These are phyloP conservation scores for Jaculus jaculus DNA, from an alignment of 2,113 vertebrate genomes.

Conservation along the genomic window DNA sequence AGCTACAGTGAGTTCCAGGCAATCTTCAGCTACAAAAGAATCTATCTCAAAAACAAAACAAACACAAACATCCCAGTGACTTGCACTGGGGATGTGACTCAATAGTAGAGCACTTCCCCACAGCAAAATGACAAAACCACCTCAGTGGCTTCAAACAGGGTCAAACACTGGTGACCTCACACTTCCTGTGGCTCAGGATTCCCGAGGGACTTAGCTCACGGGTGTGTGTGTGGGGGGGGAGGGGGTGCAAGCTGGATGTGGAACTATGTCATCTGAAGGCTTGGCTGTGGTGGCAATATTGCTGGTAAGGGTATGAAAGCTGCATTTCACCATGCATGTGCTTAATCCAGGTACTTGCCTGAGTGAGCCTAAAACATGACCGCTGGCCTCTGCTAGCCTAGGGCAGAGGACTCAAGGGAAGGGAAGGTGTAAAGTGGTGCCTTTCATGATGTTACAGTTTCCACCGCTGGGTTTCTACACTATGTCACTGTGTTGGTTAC, in stretches of 20 bases:
- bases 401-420: background rate
- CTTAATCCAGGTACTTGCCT: background rate
- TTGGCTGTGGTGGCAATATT: background rate
- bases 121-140: background rate
- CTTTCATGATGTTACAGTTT: background rate
- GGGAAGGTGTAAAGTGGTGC: background rate
- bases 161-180: background rate
- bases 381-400: conserved; percentile 8
- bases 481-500: background rate
- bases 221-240: background rate
- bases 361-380: background rate
- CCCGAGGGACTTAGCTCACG: background rate
- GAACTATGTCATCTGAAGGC: background rate
- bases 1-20: background rate
- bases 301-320: background rate
- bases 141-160: background rate
- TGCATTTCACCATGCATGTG: background rate
- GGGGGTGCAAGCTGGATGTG: background rate
- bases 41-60: background rate
- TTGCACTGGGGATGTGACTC: background rate
- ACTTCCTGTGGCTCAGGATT: background rate
- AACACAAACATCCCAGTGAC: background rate
- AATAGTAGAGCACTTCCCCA: background rate
- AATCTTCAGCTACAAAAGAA: background rate
- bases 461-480: background rate